phyloP scores from a whole-genome alignment of 1,140 invertebrate genomes.

The Trissolcus basalis region DNA sequence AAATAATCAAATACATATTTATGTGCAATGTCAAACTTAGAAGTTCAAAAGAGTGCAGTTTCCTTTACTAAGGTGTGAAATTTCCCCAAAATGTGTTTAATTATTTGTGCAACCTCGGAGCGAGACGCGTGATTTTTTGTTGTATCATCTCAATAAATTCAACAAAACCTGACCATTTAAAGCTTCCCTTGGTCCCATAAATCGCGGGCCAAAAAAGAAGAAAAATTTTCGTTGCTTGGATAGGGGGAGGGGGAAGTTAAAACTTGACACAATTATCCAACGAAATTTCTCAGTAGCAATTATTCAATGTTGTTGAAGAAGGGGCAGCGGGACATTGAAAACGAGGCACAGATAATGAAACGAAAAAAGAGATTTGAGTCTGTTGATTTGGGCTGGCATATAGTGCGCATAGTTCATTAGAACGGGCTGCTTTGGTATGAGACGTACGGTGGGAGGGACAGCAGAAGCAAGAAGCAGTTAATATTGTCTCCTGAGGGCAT shows the following conservation, averaged over 20 bases:
- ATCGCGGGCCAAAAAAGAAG: slow-evolving; percentile 18
- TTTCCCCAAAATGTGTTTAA: too few relatives aligned
- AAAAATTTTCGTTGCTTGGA: neutral
- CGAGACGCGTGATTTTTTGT: slow-evolving; percentile 20
- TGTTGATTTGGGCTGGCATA: slow-evolving; percentile 39
- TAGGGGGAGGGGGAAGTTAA: slow-evolving; percentile 6
- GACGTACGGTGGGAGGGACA: slow-evolving; percentile 62
- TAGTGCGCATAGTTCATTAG: slow-evolving; percentile 64
- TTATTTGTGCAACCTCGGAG: too few relatives aligned
- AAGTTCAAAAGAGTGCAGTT: too few relatives aligned
- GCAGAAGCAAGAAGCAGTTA: slow-evolving; percentile 74
- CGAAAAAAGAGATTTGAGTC: slow-evolving; percentile 24
- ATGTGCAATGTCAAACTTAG: too few relatives aligned
- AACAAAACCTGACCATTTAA: slow-evolving; percentile 30
- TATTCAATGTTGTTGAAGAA: slow-evolving; percentile 42
- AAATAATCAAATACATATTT: too few relatives aligned
- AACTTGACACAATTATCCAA: slow-evolving; percentile 52
- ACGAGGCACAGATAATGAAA: slow-evolving; percentile 35
- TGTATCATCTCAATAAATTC: slow-evolving; percentile 35
- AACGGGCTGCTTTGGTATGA: slow-evolving; percentile 53
- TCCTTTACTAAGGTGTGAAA: too few relatives aligned
- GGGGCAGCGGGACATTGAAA: slow-evolving; percentile 27
- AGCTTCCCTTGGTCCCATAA: slow-evolving; percentile 23
- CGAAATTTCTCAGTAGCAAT: slow-evolving; percentile 48
- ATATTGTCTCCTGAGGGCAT: slow-evolving; percentile 75